Base-by-base conservation (phyloP, 1,140 invertebrate genomes). In the Orius laevigatus region DNA sequence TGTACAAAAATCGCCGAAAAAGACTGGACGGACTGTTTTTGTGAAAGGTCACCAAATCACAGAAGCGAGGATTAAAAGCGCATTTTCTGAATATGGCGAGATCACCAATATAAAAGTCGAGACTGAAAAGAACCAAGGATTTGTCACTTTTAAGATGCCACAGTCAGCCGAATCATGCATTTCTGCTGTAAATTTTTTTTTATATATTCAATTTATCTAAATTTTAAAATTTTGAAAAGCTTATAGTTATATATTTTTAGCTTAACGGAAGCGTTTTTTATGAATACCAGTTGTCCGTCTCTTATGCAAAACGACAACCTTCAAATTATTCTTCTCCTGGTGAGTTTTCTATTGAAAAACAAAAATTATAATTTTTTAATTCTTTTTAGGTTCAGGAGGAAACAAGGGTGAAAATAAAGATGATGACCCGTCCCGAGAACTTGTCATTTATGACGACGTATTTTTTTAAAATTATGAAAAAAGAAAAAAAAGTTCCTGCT, bases 131-230 rank as follows among this genome's bases (percentile, higher is more conserved):
- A 81, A 77, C 64, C 85, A 87, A 60, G 89, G 85, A 9, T 94
- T 92, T 68, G 74, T 96, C 6, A 90, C 89, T 3, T 96, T 93
- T 70, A 87, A 92, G 52, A 89, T 84, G 58, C 69, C 81, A 14
- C 87, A 92, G 53, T 75, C 79, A 33, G 84, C 89, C 11, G 81
- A 88, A 44, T 74, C 79, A 57, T 88, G 89, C 1, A 91, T 93
- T 53, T 72, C 75, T 48, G 83, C 90, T 60, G 74, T 76, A 65
- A 63, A 54, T 56, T 52, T 54, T 11, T 18, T 32, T 53, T 3
- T 16, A 4, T 11, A 4, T 3, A 3, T 20, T 40, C 14, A 9
- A 6, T 38, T 12, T 38, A n/a, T 38, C 35, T 9, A 2, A 3
- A 38, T 3, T 38, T 38, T 25, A 25, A 25, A 25, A 25, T 25